phyloP scores from a whole-genome alignment of 2,113 vertebrate genomes.

The Erpornis zantholeuca region DNA sequence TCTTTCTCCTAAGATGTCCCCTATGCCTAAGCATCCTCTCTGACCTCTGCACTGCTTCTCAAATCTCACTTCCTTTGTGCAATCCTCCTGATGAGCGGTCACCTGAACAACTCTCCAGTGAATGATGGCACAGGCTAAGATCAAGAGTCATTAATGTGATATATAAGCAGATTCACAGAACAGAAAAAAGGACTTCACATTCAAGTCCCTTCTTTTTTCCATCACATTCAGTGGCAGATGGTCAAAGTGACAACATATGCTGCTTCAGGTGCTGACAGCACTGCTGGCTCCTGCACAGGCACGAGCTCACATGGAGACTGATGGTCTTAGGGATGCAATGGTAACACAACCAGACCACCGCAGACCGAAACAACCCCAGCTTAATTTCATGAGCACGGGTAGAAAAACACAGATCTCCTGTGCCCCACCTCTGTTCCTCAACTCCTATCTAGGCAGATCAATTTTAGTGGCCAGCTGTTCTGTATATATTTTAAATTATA shows the following conservation, averaged over 20 bases:
- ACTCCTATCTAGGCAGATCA: neutral
- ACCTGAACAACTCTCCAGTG: neutral
- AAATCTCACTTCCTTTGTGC: neutral
- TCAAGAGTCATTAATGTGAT: neutral
- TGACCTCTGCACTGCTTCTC: neutral
- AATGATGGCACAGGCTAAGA: neutral
- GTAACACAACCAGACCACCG: neutral
- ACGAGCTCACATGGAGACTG: fast-evolving
- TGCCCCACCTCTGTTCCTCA: neutral
- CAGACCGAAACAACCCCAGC: neutral
- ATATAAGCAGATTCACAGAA: neutral
- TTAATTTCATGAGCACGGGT: neutral
- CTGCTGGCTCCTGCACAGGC: neutral
- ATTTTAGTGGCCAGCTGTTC: neutral
- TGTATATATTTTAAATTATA: neutral
- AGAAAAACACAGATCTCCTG: neutral
- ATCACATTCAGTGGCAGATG: neutral
- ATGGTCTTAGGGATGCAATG: neutral
- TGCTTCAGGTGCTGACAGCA: conserved; percentile 16
- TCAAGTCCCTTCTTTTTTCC: neutral
- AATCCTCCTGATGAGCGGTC: neutral
- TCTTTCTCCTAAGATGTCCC: neutral
- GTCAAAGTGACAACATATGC: conserved; percentile 19
- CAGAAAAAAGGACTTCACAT: neutral
- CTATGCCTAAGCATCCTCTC: neutral